Base-by-base conservation (phyloP, 1,140 invertebrate genomes). In the Lucilia cuprina region DNA sequence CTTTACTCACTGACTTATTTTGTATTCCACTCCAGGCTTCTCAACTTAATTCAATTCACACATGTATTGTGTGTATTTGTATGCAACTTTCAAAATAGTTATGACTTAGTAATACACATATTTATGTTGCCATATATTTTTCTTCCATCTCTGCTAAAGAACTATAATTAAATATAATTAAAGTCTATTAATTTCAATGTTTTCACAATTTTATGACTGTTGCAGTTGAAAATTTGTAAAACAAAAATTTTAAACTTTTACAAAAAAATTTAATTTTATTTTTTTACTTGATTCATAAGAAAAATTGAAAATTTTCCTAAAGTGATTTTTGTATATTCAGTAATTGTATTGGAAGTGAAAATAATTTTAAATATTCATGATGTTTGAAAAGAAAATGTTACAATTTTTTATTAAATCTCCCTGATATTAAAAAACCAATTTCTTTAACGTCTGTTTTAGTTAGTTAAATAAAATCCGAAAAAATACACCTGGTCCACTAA, bases 131-230 rank as follows among this genome's bases (percentile, higher is more conserved):
- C 77, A 80, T 25, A 80, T 49, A 49, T 49, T 21, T 80, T 47
- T 41, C 41, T 78, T 78, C 10, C 77, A 49, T 80, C 77, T 80
- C 21, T 19, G 13, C n/a, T 80, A 80, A 80, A 80, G 77, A 80
- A 80, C 77, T 80, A 49, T 80, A 80, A 80, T 80, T 80, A 80
- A 80, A 80, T 80, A 47, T 80, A 80, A 80, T 80, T 80, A 80
- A 80, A 49, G 77, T 49, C 77, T 49, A 80, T 80, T 80, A 80
- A 80, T 80, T 80, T 80, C 41, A 80, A 80, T 50, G 47, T 80
- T 80, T 80, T 80, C 41, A 80, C 77, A 49, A 80, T 70, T 70
- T 70, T 70, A 70, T 70, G 65, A 25, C 17, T 21, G 65, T n/a
- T 2, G n/a, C n/a, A 70, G n/a, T 19, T 21, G 21, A 70, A 70